phyloP scores from a whole-genome alignment of 2,797 vertebrate species.

The Phylloscopus collybita region DNA sequence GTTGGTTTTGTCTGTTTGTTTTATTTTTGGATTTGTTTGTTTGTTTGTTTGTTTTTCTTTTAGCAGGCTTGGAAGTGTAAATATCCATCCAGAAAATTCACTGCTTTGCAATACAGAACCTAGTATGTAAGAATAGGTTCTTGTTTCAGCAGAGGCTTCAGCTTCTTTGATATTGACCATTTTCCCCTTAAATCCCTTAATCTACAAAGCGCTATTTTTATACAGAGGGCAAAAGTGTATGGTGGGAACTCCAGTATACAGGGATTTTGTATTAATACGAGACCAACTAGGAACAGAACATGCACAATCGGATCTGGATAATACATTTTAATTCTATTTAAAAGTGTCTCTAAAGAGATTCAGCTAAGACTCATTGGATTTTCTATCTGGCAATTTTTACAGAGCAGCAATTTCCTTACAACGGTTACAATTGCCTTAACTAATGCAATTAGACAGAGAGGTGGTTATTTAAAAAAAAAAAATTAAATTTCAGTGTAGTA shows the following conservation, averaged over 20 bases:
- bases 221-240: slow-evolving; percentile 26
- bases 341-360: slow-evolving; percentile 61
- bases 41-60: neutral
- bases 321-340: slow-evolving; percentile 62
- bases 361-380: slow-evolving; percentile 28
- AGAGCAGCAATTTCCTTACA: slow-evolving; percentile 21
- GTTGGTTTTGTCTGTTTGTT: neutral
- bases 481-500: neutral
- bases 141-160: neutral
- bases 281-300: slow-evolving; percentile 44
- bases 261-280: slow-evolving; percentile 49
- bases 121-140: neutral
- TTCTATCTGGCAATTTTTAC: slow-evolving; percentile 37
- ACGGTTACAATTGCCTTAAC: slow-evolving; percentile 34
- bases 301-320: slow-evolving; percentile 54
- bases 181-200: slow-evolving; percentile 48
- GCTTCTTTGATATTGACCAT: neutral
- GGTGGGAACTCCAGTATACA: slow-evolving; percentile 7
- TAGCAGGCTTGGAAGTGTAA: neutral
- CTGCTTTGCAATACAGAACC: neutral
- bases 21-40: neutral
- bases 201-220: slow-evolving; percentile 35
- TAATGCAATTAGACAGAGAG: slow-evolving; percentile 18
- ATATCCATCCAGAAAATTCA: neutral
- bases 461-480: neutral